Conservation (phyloP, 1,140 invertebrate species). For the Pseudoatta argentina region DNA sequence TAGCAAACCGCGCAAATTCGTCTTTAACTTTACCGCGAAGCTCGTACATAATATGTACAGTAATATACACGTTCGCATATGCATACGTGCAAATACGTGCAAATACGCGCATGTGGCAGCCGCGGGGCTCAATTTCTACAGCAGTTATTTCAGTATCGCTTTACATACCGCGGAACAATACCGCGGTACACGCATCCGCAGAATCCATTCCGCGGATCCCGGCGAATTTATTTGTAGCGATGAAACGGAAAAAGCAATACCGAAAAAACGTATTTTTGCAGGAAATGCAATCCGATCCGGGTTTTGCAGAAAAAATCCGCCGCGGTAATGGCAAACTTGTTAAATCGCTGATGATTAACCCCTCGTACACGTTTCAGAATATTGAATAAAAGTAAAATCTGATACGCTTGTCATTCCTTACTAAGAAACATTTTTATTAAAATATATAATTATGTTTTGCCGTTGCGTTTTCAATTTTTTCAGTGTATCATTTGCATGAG, state of each 20-base stretch:
- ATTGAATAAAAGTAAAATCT: slow-evolving; percentile 54
- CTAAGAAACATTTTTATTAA: background rate
- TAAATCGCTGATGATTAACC: slow-evolving; percentile 55
- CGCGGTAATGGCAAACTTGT: slow-evolving; percentile 42
- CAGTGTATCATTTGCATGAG: too few species aligned
- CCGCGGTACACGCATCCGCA: slow-evolving; percentile 41
- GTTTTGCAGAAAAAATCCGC: slow-evolving; percentile 46
- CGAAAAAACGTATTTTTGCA: slow-evolving; percentile 60
- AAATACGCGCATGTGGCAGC: slow-evolving; percentile 42
- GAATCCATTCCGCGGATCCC: slow-evolving; percentile 51
- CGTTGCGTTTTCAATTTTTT: slow-evolving; percentile 3
- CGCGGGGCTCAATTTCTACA: slow-evolving; percentile 67
- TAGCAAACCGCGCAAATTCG: slow-evolving; percentile 21
- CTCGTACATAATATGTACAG: slow-evolving; percentile 23
- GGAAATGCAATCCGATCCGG: slow-evolving; percentile 54
- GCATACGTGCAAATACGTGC: slow-evolving; percentile 35
- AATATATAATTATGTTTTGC: background rate
- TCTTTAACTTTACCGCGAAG: slow-evolving; percentile 41
- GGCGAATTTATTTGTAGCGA: slow-evolving; percentile 63
- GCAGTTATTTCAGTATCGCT: slow-evolving; percentile 73
- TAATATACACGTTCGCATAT: slow-evolving; percentile 23
- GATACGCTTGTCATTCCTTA: slow-evolving; percentile 8
- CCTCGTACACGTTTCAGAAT: background rate
- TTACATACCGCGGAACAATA: slow-evolving; percentile 67
- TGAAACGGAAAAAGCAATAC: slow-evolving; percentile 63